Percentiles rank a stretch among this genome's conserved stretches.
Conservation (phyloP, 2,113 vertebrate species). For the Anser cygnoides region DNA sequence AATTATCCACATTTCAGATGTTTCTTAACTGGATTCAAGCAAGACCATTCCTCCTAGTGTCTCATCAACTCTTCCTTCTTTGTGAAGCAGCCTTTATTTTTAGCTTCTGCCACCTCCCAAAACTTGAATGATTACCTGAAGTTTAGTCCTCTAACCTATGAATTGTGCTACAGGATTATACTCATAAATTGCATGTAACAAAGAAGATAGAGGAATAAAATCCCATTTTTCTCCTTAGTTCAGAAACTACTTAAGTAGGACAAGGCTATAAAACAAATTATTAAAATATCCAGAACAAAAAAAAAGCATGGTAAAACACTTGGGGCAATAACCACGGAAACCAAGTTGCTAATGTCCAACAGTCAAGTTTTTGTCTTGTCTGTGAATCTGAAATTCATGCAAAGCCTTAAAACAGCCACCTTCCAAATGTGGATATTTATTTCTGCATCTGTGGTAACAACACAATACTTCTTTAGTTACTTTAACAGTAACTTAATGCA, state of each 20-base stretch:
- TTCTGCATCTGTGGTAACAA: neutral
- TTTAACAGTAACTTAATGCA: slow-evolving; percentile 10
- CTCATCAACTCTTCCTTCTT: neutral
- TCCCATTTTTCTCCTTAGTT: neutral
- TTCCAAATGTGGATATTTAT: neutral
- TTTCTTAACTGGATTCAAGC: neutral
- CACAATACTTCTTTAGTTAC: neutral
- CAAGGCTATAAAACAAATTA: neutral
- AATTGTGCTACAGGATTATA: neutral
- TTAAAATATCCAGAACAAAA: neutral
- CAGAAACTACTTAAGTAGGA: neutral
- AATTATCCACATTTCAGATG: neutral
- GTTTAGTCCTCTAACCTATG: neutral
- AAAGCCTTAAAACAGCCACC: neutral
- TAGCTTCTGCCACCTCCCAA: neutral
- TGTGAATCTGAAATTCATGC: neutral
- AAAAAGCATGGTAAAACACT: neutral
- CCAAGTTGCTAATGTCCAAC: neutral
- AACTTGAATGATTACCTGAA: neutral
- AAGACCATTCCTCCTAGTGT: neutral
- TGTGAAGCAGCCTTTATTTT: neutral
- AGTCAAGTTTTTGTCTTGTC: neutral
- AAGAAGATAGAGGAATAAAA: neutral
- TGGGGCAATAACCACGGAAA: neutral
- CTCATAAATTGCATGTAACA: neutral